Percentiles rank a stretch among this genome's conserved stretches.
These are phyloP conservation scores for Melieria crassipennis DNA, from an alignment of 2,888 invertebrate species.

Conservation along the genomic window DNA sequence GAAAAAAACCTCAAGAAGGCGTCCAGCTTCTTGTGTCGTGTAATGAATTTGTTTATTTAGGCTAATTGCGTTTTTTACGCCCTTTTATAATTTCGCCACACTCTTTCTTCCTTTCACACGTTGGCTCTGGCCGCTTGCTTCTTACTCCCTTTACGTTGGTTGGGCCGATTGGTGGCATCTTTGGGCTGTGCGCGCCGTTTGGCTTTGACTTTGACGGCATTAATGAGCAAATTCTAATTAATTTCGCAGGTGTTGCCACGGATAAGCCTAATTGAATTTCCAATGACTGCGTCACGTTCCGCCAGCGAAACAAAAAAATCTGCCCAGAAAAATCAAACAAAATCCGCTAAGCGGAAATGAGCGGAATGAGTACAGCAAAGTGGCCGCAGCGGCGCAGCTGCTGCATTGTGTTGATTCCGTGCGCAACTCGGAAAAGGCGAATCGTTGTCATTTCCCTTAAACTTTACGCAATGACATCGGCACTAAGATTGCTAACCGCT, in stretches of 20 bases:
- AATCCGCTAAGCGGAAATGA: too few species aligned
- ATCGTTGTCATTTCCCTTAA: too few species aligned
- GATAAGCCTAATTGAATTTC: slow-evolving; percentile 61
- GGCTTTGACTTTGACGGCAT: slow-evolving; percentile 45
- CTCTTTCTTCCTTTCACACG: slow-evolving; percentile 1
- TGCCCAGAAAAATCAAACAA: too few species aligned
- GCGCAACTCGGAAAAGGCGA: too few species aligned
- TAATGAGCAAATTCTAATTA: slow-evolving; percentile 61
- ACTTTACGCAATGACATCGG: too few species aligned
- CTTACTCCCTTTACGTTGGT: slow-evolving; percentile 14
- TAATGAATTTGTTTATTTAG: slow-evolving; percentile 40
- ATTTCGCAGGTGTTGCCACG: slow-evolving; percentile 59
- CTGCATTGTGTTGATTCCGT: too few species aligned
- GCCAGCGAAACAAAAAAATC: background rate
- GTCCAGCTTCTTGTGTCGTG: background rate
- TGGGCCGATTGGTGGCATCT: slow-evolving; percentile 5
- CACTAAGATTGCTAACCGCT: too few species aligned
- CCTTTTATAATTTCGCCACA: too few species aligned
- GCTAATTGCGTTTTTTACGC: slow-evolving; percentile 36
- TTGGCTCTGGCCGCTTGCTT: background rate
- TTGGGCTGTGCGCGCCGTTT: slow-evolving; percentile 25
- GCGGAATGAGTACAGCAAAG: too few species aligned
- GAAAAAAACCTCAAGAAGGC: background rate
- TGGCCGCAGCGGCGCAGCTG: too few species aligned
- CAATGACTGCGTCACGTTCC: slow-evolving; percentile 14